phyloP scores from a whole-genome alignment of 2,113 vertebrate genomes.

The Hippolais icterina region DNA sequence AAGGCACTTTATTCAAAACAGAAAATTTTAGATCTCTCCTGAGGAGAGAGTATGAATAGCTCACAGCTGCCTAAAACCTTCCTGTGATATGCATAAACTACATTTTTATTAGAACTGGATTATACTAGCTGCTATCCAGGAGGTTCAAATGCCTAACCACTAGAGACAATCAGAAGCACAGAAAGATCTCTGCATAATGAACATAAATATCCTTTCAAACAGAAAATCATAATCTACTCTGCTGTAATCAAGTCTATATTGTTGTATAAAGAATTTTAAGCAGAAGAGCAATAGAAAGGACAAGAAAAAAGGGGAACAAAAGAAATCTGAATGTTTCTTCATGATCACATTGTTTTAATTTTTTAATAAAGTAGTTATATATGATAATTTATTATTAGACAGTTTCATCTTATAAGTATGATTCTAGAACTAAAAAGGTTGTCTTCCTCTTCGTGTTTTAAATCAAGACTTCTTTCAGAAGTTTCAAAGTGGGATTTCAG shows the following conservation, averaged over 20 bases:
- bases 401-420: background rate
- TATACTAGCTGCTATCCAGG: conserved; percentile 58
- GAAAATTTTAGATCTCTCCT: conserved; percentile 7
- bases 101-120: conserved; percentile 68
- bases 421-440: background rate
- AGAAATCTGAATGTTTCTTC: conserved; percentile 44
- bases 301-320: conserved; percentile 21
- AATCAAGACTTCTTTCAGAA: background rate
- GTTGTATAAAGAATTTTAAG: conserved; percentile 72
- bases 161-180: conserved; percentile 69
- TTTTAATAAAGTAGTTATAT: conserved; percentile 57
- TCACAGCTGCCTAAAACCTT: conserved; percentile 57
- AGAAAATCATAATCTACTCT: conserved; percentile 68
- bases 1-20: conserved; percentile 12
- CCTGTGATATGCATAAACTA: conserved; percentile 23
- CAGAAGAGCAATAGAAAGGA: conserved; percentile 32
- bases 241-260: conserved; percentile 74
- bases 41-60: conserved; percentile 37
- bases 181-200: conserved; percentile 74
- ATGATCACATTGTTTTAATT: conserved; percentile 11
- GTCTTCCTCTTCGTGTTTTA: background rate
- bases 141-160: conserved; percentile 67
- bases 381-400: conserved; percentile 43
- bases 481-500: conserved; percentile 1
- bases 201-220: conserved; percentile 76